Base-by-base conservation (phyloP, 1,140 invertebrate species). In the Oscheius sp. region DNA sequence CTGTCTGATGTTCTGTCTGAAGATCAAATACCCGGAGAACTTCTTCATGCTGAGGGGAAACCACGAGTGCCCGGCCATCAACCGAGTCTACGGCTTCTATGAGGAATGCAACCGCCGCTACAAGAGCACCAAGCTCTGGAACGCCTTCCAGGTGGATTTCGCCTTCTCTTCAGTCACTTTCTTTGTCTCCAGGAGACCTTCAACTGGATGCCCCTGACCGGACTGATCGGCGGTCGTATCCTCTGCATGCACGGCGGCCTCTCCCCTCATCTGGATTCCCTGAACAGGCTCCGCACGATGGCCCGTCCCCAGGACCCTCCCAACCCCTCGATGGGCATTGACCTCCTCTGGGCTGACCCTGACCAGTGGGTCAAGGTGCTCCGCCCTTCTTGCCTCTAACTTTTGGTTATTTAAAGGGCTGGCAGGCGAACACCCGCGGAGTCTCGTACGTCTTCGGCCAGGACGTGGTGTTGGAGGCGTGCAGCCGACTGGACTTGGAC, bases 321-420 rank as follows among this genome's bases (percentile, higher is more conserved):
- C 3, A 67, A 78, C 32, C 59, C 63, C 28, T 66, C 64, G 3
- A 68, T 79, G 15, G 69, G 55, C 1, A 69, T 79, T 89, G 95
- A 98, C 88, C 89, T 99, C 73, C 89, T 98, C 63, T 97, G 95
- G 95, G 94, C 93, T 77, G 94, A 96, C 89, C 94, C 94, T 96
- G 28, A 76, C 34, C 55, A 68, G 75, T 69, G 67, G 65, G 85
- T 87, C 55, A 65, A 85, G 80, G 87, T 87, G 15, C 88, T 87
- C 87, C 52, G 31, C 20, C 20, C 31, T 10, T 20, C 31, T 20
- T 55, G 3, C 7, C 23, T 29, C 23, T 55, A 7, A n/a, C 4
- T 4, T 55, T 4, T 7, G 7, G 7, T 3, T 26, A 4, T 55
- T 26, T 20, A 26, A 29, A 52, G 80, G 87, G 87, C 18, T 88